A percentile compares a stretch with the other conserved stretches of the same genome.
These are phyloP conservation scores for Ooceraea biroi DNA, from an alignment of 1,140 invertebrate genomes.

Conservation along the genomic window DNA sequence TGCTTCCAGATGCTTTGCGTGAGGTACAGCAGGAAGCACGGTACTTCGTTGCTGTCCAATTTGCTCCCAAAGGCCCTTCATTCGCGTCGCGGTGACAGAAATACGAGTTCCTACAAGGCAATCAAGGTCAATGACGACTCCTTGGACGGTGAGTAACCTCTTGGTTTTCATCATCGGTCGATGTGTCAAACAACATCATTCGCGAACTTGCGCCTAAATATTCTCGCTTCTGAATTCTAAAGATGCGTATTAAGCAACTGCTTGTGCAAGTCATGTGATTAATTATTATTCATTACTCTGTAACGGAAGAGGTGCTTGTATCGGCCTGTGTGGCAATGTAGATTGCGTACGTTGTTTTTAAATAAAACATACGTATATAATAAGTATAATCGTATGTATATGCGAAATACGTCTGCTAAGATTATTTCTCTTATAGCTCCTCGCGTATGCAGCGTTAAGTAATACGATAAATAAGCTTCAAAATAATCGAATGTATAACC, in stretches of 20 bases:
- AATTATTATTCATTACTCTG: no score
- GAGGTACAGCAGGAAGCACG: constrained; percentile 78
- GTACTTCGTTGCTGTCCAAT: constrained; percentile 69
- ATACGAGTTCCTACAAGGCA: constrained; percentile 79
- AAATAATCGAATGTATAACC: background rate
- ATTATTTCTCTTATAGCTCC: background rate
- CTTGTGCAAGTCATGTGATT: no score
- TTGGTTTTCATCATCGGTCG: background rate
- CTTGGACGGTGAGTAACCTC: constrained; percentile 78
- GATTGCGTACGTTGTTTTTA: no score
- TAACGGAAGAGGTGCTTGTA: no score
- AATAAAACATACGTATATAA: background rate
- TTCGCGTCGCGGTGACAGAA: constrained; percentile 82
- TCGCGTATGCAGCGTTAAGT: background rate
- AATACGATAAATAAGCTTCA: background rate
- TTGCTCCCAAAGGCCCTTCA: constrained; percentile 76
- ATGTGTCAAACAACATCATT: background rate
- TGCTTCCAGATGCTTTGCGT: constrained; percentile 82
- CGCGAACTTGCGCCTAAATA: background rate
- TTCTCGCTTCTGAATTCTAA: background rate
- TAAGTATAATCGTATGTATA: background rate
- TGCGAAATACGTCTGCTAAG: background rate
- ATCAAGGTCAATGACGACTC: constrained; percentile 79
- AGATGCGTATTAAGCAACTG: no score
- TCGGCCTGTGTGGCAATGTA: no score